Base-by-base conservation (phyloP, 2,888 invertebrate genomes). In the Sinelater perroti region DNA sequence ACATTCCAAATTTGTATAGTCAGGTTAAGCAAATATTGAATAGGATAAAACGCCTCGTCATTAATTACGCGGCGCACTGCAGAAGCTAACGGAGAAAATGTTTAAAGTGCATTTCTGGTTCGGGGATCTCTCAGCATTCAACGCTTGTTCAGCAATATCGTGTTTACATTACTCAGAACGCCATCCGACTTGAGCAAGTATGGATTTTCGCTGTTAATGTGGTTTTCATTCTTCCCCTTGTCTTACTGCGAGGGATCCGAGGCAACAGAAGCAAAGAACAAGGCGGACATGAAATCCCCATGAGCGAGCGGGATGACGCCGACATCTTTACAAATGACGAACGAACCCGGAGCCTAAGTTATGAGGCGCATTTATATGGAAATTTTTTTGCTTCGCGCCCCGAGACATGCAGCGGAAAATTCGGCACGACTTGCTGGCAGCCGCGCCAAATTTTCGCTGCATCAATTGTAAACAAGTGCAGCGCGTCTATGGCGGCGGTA, bases 321-420 rank as follows among this genome's bases (percentile, higher is more conserved):
- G 28, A 33, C 53, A 58, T 49, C 55, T 38, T 49, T 62, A 62
- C 55, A 54, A 56, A 46, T 59, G 62, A 54, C 44, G 55, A 53
- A 57, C 60, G 57, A 60, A 51, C 45, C 45, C 45, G 57, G 62
- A 56, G 61, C 52, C 31, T 60, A 59, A 57, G 62, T 62, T 65
- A 64, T 60, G 60, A 57, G 57, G 56, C 58, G 64, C 62, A 64
- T 65, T 65, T 64, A 61, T 64, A 64, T 65, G 62, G 65, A 62
- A 65, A 65, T 65, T 60, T 61, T 45, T 30, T 17, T 42, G 49
- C 51, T 55, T 56, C 52, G 47, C 56, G 46, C 55, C 56, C 45
- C 21, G 13, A 35, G 38, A 33, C 33, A n/a, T n/a, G n/a, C n/a
- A n/a, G n/a, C n/a, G n/a, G n/a, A n/a, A n/a, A n/a, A n/a, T n/a